Evolutionary conservation across 2,797 vertebrate genomes (phyloP).

Genomic region (Enteromius fasciolatus): DNA sequence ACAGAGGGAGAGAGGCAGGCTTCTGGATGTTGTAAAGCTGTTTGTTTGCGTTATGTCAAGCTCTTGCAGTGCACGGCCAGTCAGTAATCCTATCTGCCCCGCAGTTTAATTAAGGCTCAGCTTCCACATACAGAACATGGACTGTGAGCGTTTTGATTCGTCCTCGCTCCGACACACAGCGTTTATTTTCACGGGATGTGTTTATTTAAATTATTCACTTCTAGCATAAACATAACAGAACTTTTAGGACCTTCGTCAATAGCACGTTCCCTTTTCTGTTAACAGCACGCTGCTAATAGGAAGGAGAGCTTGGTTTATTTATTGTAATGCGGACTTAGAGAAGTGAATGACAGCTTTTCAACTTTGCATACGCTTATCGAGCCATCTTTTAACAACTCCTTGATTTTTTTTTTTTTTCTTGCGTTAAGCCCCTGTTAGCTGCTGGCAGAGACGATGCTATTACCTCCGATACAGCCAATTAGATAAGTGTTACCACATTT

Average conservation of each 20-base stretch:
- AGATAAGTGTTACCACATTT: conserved; percentile 35
- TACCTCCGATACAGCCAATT: conserved; percentile 26
- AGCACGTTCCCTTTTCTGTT: conserved; percentile 55
- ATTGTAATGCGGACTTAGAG: conserved; percentile 45
- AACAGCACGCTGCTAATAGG: conserved; percentile 54
- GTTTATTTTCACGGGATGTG: conserved; percentile 80
- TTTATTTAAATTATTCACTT: conserved; percentile 78
- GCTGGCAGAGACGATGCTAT: not conserved
- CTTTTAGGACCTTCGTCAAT: conserved; percentile 66
- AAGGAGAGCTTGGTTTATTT: conserved; percentile 64
- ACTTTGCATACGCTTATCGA: conserved; percentile 29
- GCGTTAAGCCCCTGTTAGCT: conserved; percentile 25
- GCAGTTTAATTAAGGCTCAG: conserved; percentile 74
- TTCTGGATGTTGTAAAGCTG: conserved; percentile 73
- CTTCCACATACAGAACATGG: conserved; percentile 75
- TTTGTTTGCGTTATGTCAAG: conserved; percentile 77
- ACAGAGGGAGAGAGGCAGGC: conserved; percentile 40
- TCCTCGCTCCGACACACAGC: conserved; percentile 65
- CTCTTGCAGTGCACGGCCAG: conserved; percentile 68
- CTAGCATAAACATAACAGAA: conserved; percentile 76
- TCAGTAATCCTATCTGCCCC: conserved; percentile 72
- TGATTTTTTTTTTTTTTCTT: not conserved
- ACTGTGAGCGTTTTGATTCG: conserved; percentile 65
- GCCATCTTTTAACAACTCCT: conserved; percentile 42
- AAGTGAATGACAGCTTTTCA: conserved; percentile 46